Percentiles rank a stretch among this genome's conserved stretches.
Conservation (phyloP, 2,888 invertebrate genomes). For the Thera britannica region DNA sequence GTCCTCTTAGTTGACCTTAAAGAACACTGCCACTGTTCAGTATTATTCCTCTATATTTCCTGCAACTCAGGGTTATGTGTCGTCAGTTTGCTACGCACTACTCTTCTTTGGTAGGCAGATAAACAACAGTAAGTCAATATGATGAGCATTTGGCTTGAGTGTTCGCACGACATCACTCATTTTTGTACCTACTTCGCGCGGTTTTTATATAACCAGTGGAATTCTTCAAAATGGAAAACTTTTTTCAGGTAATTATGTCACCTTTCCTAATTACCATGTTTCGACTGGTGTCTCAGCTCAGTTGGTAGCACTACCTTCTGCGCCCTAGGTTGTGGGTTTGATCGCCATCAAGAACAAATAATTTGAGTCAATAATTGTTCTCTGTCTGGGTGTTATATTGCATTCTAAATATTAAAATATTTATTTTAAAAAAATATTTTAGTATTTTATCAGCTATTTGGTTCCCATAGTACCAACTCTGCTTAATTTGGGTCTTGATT, state of each 20-base stretch:
- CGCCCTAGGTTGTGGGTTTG: too few species aligned
- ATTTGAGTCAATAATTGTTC: too few species aligned
- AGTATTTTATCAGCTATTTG: too few species aligned
- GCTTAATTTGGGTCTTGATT: too few species aligned
- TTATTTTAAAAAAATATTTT: too few species aligned
- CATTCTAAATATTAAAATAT: too few species aligned
- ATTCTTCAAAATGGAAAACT: background rate
- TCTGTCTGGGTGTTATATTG: too few species aligned
- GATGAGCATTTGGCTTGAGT: background rate
- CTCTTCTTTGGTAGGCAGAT: constrained; percentile 8
- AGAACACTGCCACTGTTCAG: constrained; percentile 39
- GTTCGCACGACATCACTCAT: background rate
- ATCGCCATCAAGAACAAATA: too few species aligned
- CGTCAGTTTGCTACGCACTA: constrained; percentile 32
- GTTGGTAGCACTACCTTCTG: too few species aligned
- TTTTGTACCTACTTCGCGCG: background rate
- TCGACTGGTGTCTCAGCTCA: too few species aligned
- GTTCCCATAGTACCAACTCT: too few species aligned
- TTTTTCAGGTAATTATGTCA: constrained; percentile 3
- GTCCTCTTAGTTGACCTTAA: constrained; percentile 63
- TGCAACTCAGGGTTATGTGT: constrained; percentile 35
- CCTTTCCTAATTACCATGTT: too few species aligned
- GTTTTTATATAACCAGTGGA: background rate
- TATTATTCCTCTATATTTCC: constrained; percentile 49
- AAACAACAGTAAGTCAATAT: background rate